Conservation (phyloP, 2,113 vertebrate genomes). For the Corvus hawaiiensis region DNA sequence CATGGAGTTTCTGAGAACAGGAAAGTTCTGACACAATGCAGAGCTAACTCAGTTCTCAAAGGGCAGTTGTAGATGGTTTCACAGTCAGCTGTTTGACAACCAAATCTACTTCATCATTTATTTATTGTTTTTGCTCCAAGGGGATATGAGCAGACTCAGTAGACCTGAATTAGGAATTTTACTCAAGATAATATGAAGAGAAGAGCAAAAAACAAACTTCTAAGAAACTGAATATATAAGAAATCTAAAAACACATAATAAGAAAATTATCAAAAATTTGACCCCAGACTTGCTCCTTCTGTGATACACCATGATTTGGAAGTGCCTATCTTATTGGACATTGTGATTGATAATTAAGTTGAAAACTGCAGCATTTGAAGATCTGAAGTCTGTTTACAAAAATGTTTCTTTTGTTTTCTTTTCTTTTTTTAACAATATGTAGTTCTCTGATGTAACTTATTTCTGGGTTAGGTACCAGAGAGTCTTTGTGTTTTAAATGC, state of each 20-base stretch:
- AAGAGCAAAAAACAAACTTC: rapidly evolving
- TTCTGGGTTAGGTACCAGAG: neutral
- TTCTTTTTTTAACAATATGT: neutral
- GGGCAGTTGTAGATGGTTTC: neutral
- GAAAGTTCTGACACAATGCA: neutral
- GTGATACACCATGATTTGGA: neutral
- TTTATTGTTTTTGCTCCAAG: neutral
- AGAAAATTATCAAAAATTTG: neutral
- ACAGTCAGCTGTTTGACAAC: neutral
- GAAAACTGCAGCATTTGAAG: neutral
- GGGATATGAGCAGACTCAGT: neutral
- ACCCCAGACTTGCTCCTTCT: neutral
- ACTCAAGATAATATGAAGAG: neutral
- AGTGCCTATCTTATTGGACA: neutral
- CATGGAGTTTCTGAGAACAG: neutral
- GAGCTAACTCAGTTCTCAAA: neutral
- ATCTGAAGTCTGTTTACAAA: neutral
- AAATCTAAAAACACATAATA: neutral
- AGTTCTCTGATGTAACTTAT: neutral
- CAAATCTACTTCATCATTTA: neutral
- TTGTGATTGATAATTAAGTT: neutral
- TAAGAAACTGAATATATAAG: neutral
- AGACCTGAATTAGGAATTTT: neutral
- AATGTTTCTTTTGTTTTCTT: neutral
- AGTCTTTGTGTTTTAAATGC: neutral